A percentile compares a stretch with the other conserved stretches of the same genome.
These are phyloP conservation scores for Chrysomallon squamiferum DNA, from an alignment of 1,140 invertebrate species.

Conservation along the genomic window DNA sequence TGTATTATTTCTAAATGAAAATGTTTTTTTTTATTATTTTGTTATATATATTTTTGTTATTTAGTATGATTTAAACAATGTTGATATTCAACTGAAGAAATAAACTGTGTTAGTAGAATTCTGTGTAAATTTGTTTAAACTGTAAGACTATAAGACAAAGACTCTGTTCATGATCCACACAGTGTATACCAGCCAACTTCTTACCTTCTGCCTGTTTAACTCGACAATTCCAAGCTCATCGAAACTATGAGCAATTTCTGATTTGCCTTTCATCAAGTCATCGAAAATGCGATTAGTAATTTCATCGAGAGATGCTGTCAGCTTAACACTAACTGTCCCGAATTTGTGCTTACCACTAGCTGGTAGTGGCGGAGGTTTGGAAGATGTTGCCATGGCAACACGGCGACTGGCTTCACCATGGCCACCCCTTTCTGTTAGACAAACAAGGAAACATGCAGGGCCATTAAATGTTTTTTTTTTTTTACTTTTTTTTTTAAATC, in stretches of 20 bases:
- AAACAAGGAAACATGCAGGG: conserved; percentile 13
- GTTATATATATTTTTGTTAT: too few relatives aligned
- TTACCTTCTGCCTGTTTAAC: conserved; percentile 49
- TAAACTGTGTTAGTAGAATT: too few relatives aligned
- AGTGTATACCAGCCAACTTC: background rate
- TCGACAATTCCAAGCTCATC: conserved; percentile 63
- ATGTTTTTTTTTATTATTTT: too few relatives aligned
- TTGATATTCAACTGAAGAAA: too few relatives aligned
- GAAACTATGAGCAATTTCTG: conserved; percentile 63
- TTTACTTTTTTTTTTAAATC: too few relatives aligned
- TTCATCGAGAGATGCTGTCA: conserved; percentile 70
- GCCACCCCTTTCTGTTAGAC: conserved; percentile 19
- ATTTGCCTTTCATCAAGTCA: conserved; percentile 77
- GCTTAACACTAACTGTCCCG: background rate
- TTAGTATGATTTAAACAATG: too few relatives aligned
- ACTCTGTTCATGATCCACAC: too few relatives aligned
- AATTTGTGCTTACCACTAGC: conserved; percentile 11
- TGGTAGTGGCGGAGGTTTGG: conserved; percentile 1
- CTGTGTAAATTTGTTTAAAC: too few relatives aligned
- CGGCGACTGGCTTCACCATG: background rate
- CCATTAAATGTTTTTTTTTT: conserved; percentile 5
- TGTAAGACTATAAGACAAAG: too few relatives aligned
- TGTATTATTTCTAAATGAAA: too few relatives aligned
- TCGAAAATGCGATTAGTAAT: conserved; percentile 87
- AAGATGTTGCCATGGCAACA: background rate